Evolutionary conservation across 2,113 vertebrate species (phyloP), one percentile per base, ranked within the genome.

Genomic region (Burhinus oedicnemus): DNA sequence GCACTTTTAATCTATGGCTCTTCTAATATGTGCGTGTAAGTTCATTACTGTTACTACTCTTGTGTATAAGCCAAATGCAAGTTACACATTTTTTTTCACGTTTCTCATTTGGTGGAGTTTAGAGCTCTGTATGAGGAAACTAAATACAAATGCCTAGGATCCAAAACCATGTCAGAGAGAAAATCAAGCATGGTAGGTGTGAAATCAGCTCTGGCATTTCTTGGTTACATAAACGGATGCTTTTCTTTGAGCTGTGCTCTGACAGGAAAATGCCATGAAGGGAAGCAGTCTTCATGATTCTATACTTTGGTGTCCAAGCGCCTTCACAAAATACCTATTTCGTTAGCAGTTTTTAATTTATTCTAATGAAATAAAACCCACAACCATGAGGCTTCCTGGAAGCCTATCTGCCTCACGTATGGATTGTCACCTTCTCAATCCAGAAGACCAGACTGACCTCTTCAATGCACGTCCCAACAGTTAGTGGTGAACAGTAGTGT

Each of bases 11-110:
- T 40, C 40, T 40, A 40, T 11, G 40, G 40, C 40, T 40, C 40
- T 40, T 40, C 11, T 40, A 40, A 40, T 40, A 40, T 40, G 40
- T 40, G 40, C 40, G 11, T 40, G 40, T 40, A 40, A 40, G 40
- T 40, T 40, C 40, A 40, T 40, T 11, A 40, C 40, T 40, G 40
- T 40, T 40, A 40, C 40, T 11, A 40, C 40, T 40, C 40, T 40
- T 40, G 40, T 40, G 40, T 40, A 40, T 58, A 42, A 70, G 44
- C 6, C 17, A 27, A 32, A 13, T 1, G 7, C 47, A 68, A 71
- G 15, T 47, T 44, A 45, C 0, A 1, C 12, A 0, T 5, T 9
- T 55, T 51, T 49, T 62, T 66, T 34, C 18, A 6, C 19, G 13
- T 83, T 94, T 90, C 21, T 95, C 8, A 6, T 90, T 32, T 30